A percentile compares a stretch with the other conserved stretches of the same genome.
Conservation (phyloP, 2,797 vertebrate genomes). For the Perodicticus potto region DNA sequence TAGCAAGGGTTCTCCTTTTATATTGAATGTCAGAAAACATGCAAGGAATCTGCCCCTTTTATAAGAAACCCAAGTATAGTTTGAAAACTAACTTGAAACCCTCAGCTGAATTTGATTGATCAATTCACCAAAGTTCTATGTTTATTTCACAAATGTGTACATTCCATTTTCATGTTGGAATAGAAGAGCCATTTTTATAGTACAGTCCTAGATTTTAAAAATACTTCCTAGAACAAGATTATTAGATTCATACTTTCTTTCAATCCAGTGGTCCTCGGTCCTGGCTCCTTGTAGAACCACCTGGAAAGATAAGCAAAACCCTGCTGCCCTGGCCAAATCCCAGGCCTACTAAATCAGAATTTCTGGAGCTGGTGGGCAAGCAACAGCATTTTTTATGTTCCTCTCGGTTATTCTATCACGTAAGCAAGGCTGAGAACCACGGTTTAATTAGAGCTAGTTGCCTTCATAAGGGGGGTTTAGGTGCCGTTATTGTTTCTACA, state of each 20-base stretch:
- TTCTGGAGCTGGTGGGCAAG: background rate
- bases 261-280: background rate
- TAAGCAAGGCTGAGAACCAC: background rate
- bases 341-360: background rate
- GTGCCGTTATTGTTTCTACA: background rate
- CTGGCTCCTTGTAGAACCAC: background rate
- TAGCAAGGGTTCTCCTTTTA: too few species aligned
- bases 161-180: too few species aligned
- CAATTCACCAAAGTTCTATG: too few species aligned
- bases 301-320: background rate
- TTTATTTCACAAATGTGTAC: too few species aligned
- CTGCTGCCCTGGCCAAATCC: too few species aligned
- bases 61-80: too few species aligned
- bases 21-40: too few species aligned
- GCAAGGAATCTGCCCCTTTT: too few species aligned
- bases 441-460: background rate
- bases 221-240: background rate
- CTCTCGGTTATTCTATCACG: background rate
- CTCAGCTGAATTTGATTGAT: too few species aligned
- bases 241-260: background rate
- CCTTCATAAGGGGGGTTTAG: background rate
- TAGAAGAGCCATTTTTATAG: too few species aligned
- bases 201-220: background rate
- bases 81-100: too few species aligned
- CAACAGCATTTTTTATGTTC: background rate